Percentiles rank a stretch among this genome's conserved stretches.
phyloP scores from a whole-genome alignment of 2,888 invertebrate species.

The Cerceris ruficornis region DNA sequence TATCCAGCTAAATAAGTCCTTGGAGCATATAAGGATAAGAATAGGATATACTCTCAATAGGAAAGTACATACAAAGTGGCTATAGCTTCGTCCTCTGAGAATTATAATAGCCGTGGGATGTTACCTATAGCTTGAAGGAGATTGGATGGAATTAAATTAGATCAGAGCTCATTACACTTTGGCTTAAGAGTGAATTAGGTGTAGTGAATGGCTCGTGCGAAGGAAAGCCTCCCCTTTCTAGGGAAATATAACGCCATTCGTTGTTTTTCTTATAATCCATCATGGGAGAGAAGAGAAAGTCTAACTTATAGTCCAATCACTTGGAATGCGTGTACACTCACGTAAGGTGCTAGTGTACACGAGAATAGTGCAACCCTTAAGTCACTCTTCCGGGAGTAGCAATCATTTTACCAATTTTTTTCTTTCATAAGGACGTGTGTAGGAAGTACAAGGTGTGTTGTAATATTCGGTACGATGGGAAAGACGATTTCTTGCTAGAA shows the following conservation, averaged over 20 bases:
- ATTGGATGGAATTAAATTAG: conserved; percentile 66
- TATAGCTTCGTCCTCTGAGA: conserved; percentile 40
- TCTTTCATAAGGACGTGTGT: no score
- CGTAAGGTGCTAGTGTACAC: conserved; percentile 41
- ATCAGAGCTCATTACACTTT: conserved; percentile 64
- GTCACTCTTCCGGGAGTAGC: no score
- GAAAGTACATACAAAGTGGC: conserved; percentile 45
- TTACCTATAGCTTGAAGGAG: conserved; percentile 47
- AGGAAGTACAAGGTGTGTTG: no score
- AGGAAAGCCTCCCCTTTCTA: background rate
- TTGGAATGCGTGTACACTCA: conserved; percentile 13
- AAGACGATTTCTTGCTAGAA: no score
- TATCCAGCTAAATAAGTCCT: conserved; percentile 27
- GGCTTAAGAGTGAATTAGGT: conserved; percentile 63
- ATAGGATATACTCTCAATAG: conserved; percentile 31
- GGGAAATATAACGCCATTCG: conserved; percentile 36
- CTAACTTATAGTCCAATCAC: conserved; percentile 4
- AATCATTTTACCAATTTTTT: no score
- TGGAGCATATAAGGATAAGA: conserved; percentile 10
- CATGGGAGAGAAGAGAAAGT: conserved; percentile 22
- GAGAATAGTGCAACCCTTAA: background rate
- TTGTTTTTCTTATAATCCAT: conserved; percentile 62
- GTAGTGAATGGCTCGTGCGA: conserved; percentile 32
- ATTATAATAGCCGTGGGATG: conserved; percentile 50
- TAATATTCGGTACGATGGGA: no score